phyloP scores from a whole-genome alignment of 2,888 invertebrate species.

The Calameuta pallipes region DNA sequence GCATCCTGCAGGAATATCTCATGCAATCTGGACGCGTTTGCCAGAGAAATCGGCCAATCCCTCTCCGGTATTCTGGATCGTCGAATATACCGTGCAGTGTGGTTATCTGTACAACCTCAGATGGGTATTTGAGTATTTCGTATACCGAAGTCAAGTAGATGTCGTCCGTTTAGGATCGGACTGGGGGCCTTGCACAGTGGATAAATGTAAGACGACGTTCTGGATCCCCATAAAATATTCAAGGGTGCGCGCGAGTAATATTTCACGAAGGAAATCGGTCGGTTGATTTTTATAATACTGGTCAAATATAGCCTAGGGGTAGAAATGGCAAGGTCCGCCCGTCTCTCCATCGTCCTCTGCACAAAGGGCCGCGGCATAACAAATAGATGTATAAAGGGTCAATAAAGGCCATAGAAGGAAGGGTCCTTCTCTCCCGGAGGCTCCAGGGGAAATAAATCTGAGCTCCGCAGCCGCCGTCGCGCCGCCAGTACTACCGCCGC shows the following conservation, averaged over 20 bases:
- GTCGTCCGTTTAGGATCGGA: background rate
- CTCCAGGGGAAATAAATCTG: slow-evolving; percentile 62
- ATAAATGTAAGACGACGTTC: slow-evolving; percentile 35
- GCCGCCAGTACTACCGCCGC: background rate
- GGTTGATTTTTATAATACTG: slow-evolving; percentile 68
- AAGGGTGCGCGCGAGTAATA: slow-evolving; percentile 62
- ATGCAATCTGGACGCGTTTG: background rate
- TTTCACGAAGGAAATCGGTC: slow-evolving; percentile 66
- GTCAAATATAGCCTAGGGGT: slow-evolving; percentile 66
- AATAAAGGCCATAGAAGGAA: slow-evolving; percentile 60
- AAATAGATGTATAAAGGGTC: slow-evolving; percentile 67
- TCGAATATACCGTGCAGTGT: background rate
- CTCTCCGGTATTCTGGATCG: background rate
- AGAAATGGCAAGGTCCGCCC: slow-evolving; percentile 42
- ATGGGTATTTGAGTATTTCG: background rate
- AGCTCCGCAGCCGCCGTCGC: slow-evolving; percentile 40
- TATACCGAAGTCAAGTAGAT: background rate
- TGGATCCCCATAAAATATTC: slow-evolving; percentile 61
- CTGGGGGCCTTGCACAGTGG: slow-evolving; percentile 42
- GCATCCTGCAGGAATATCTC: slow-evolving; percentile 46
- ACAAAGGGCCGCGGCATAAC: slow-evolving; percentile 65
- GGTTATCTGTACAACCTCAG: background rate
- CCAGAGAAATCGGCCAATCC: background rate
- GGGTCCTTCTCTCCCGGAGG: slow-evolving; percentile 42
- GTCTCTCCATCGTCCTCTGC: slow-evolving; percentile 33